Evolutionary conservation across 1,140 invertebrate species (phyloP).

Genomic region (Sesamia nonagrioides): DNA sequence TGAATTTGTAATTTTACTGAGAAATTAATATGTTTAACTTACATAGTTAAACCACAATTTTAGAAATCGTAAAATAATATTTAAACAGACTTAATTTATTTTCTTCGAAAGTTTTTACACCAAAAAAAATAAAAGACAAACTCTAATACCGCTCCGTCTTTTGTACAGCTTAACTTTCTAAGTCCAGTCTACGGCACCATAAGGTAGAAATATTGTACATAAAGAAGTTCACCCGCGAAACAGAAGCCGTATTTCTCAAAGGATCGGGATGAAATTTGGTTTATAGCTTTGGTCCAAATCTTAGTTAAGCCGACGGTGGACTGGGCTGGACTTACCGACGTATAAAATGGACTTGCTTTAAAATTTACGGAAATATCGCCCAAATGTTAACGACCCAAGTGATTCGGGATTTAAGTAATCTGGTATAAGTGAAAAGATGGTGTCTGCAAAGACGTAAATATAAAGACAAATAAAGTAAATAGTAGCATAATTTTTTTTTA

Average conservation of each 20-base stretch:
- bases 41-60: too few relatives aligned
- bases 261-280: constrained; percentile 35
- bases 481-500: too few relatives aligned
- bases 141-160: neutral
- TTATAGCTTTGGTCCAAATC: constrained; percentile 35
- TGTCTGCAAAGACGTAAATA: too few relatives aligned
- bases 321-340: neutral
- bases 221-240: constrained; percentile 31
- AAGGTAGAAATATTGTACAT: constrained; percentile 35
- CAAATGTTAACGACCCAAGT: neutral
- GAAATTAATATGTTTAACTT: too few relatives aligned
- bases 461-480: too few relatives aligned
- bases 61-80: too few relatives aligned
- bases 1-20: too few relatives aligned
- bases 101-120: too few relatives aligned
- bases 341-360: constrained; percentile 28
- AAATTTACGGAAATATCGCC: constrained; percentile 15
- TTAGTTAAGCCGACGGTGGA: constrained; percentile 19
- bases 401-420: neutral
- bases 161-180: neutral
- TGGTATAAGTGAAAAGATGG: neutral
- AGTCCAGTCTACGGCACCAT: neutral
- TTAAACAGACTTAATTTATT: too few relatives aligned
- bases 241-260: constrained; percentile 17
- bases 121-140: neutral